Percentiles rank a stretch among this genome's conserved stretches.
phyloP scores from a whole-genome alignment of 2,888 invertebrate species.

The Platynereis dumerilii region DNA sequence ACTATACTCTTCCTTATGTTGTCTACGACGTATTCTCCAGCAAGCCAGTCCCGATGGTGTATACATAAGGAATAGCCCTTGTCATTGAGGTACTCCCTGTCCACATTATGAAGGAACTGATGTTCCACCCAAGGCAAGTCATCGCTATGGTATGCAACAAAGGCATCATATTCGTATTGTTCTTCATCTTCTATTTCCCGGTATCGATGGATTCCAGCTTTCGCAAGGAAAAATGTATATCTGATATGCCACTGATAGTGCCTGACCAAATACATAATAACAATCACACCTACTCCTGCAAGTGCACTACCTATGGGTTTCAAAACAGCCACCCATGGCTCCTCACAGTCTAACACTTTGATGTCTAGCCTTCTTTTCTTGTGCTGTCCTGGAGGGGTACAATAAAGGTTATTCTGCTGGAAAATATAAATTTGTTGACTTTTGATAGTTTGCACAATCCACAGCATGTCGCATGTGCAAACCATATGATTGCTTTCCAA shows the following conservation, averaged over 20 bases:
- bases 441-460: too few species aligned
- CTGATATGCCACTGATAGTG: neutral
- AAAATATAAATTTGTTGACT: too few species aligned
- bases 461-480: too few species aligned
- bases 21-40: slow-evolving; percentile 74
- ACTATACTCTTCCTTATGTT: slow-evolving; percentile 77
- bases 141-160: slow-evolving; percentile 74
- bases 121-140: slow-evolving; percentile 73
- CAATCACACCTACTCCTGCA: too few species aligned
- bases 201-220: neutral
- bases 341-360: too few species aligned
- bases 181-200: neutral
- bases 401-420: too few species aligned
- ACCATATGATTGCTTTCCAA: too few species aligned
- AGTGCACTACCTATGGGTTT: too few species aligned
- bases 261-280: neutral
- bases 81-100: slow-evolving; percentile 46
- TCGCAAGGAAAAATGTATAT: neutral
- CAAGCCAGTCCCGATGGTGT: slow-evolving; percentile 76
- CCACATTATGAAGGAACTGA: slow-evolving; percentile 71
- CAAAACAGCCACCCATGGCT: too few species aligned
- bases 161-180: slow-evolving; percentile 70
- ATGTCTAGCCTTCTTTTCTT: too few species aligned
- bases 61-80: slow-evolving; percentile 70
- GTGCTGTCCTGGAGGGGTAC: too few species aligned